Evolutionary conservation across 2,888 invertebrate species (phyloP).

Genomic region (Silvanus unidentatus): DNA sequence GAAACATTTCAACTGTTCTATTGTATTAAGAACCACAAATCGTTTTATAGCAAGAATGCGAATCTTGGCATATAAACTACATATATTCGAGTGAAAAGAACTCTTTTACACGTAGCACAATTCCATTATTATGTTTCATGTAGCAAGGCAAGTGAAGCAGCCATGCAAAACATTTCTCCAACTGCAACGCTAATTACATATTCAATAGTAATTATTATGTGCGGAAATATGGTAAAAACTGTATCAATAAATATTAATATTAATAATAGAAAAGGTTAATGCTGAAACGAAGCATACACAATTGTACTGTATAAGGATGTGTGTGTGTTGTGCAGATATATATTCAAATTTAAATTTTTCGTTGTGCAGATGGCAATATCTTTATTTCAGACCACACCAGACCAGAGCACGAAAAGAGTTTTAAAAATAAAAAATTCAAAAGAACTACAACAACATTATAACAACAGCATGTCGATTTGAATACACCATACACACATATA

Average conservation of each 20-base stretch:
- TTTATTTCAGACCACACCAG: constrained; percentile 19
- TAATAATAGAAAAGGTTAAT: too few species aligned
- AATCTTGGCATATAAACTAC: constrained; percentile 38
- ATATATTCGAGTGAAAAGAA: constrained; percentile 27
- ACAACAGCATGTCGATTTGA: background rate
- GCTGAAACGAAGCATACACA: too few species aligned
- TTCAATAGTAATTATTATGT: background rate
- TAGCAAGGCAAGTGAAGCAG: too few species aligned
- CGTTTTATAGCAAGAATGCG: constrained; percentile 37
- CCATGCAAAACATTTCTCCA: too few species aligned
- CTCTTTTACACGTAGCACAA: constrained; percentile 28
- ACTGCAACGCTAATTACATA: constrained; percentile 14
- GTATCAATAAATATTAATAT: too few species aligned
- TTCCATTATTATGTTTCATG: too few species aligned
- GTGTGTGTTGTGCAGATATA: too few species aligned
- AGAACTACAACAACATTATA: constrained; percentile 2
- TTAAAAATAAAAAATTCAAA: background rate
- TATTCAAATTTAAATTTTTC: constrained; percentile 19
- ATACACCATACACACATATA: too few species aligned
- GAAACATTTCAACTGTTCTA: constrained; percentile 45
- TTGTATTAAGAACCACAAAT: constrained; percentile 44
- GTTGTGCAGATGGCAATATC: constrained; percentile 15
- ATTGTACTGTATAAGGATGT: too few species aligned
- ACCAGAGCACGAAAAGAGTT: background rate
- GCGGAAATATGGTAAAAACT: constrained; percentile 11